phyloP scores from a whole-genome alignment of 2,797 vertebrate genomes.

The Lepilemur septentrionalis region DNA sequence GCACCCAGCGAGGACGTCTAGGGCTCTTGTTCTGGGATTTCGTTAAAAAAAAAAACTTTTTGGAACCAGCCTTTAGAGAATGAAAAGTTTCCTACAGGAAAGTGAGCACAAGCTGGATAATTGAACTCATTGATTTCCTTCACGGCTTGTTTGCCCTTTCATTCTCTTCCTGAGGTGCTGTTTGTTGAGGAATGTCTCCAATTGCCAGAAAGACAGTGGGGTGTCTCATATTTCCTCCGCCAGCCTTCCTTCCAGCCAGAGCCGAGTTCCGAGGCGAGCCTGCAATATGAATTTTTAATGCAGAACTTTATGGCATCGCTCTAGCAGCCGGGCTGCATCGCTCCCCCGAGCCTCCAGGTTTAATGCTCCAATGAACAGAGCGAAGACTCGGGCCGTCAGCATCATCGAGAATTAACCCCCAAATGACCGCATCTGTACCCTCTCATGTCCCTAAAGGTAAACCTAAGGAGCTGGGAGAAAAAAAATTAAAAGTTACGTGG shows the following conservation, averaged over 20 bases:
- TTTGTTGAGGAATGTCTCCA: conserved; percentile 89
- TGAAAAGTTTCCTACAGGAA: conserved; percentile 84
- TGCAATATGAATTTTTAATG: conserved; percentile 91
- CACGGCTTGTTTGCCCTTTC: conserved; percentile 87
- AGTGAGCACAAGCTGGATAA: conserved; percentile 80
- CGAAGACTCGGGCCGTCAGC: conserved; percentile 83
- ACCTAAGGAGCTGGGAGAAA: neutral
- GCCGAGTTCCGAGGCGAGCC: conserved; percentile 87
- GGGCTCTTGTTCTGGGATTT: conserved; percentile 61
- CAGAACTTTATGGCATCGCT: conserved; percentile 85
- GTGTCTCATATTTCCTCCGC: conserved; percentile 85
- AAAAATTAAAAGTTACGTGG: neutral
- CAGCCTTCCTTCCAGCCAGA: conserved; percentile 87
- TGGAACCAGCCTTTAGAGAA: conserved; percentile 81
- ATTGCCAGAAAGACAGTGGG: conserved; percentile 87
- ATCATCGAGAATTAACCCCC: conserved; percentile 86
- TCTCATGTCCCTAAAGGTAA: conserved; percentile 77
- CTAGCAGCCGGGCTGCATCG: conserved; percentile 83
- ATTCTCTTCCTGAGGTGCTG: conserved; percentile 86
- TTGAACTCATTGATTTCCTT: conserved; percentile 89
- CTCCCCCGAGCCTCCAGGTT: conserved; percentile 89
- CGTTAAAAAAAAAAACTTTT: conserved; percentile 68
- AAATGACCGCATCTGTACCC: conserved; percentile 38
- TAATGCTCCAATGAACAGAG: conserved; percentile 88
- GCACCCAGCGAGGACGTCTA: conserved; percentile 52